phyloP scores from a whole-genome alignment of 2,797 vertebrate species.

The Leptodactylus fallax region DNA sequence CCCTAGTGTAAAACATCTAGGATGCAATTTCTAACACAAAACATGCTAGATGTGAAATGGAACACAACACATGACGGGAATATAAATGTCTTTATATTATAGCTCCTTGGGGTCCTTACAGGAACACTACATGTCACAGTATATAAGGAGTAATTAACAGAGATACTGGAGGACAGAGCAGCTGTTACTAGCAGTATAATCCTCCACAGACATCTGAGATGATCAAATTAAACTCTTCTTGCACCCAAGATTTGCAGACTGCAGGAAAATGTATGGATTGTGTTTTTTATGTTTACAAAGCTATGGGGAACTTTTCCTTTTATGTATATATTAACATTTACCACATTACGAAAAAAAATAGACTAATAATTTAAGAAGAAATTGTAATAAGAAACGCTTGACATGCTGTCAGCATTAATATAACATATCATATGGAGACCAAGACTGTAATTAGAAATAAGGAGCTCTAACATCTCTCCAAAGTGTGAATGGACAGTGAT shows the following conservation, averaged over 20 bases:
- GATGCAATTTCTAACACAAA: slow-evolving; percentile 46
- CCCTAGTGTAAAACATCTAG: slow-evolving; percentile 19
- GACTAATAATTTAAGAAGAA: neutral
- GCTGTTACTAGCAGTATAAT: slow-evolving; percentile 8
- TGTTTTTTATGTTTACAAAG: neutral
- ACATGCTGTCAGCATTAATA: neutral
- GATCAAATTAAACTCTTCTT: slow-evolving; percentile 2
- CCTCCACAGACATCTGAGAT: neutral
- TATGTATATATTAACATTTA: neutral
- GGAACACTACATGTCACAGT: slow-evolving; percentile 25
- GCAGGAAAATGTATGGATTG: neutral
- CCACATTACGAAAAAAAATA: neutral
- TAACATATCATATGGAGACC: neutral
- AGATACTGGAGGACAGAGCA: slow-evolving; percentile 2
- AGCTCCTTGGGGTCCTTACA: slow-evolving; percentile 49
- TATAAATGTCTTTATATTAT: slow-evolving; percentile 59
- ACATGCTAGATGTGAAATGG: slow-evolving; percentile 46
- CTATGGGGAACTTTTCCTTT: neutral
- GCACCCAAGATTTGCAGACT: neutral
- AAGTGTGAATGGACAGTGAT: slow-evolving; percentile 20
- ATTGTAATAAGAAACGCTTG: neutral
- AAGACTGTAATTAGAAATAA: slow-evolving; percentile 12
- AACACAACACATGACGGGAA: slow-evolving; percentile 51
- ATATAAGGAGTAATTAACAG: slow-evolving; percentile 36
- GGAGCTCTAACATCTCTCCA: neutral